Evolutionary conservation across 2,888 invertebrate species (phyloP).

Genomic region (Rhagonycha fulva): DNA sequence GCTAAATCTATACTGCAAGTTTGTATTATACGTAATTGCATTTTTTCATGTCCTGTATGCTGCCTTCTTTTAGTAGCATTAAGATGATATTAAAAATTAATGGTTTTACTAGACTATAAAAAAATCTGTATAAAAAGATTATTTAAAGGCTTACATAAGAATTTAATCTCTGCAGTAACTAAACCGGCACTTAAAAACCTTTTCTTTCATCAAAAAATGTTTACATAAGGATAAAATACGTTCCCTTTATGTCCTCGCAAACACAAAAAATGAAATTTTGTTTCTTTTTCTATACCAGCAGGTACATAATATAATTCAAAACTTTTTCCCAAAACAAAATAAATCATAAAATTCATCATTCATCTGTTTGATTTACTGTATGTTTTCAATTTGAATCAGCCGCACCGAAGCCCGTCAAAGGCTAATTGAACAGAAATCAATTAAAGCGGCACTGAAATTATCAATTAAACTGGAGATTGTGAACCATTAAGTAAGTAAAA

Average conservation of each 20-base stretch:
- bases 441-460: background rate
- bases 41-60: background rate
- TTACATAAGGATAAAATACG: background rate
- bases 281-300: background rate
- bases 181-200: background rate
- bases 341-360: background rate
- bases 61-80: background rate
- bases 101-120: background rate
- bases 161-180: background rate
- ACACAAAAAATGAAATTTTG: background rate
- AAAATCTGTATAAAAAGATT: background rate
- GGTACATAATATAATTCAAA: background rate
- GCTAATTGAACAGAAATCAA: background rate
- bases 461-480: background rate
- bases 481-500: constrained; percentile 20
- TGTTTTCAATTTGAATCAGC: background rate
- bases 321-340: background rate
- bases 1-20: background rate
- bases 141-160: background rate
- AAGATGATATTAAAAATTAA: background rate
- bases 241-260: background rate
- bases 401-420: background rate
- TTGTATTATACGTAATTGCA: background rate
- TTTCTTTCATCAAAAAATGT: background rate
- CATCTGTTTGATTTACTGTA: background rate